These are phyloP conservation scores for Typhlichthys eigenmanni DNA, from an alignment of 2,797 vertebrate genomes.

Conservation along the genomic window DNA sequence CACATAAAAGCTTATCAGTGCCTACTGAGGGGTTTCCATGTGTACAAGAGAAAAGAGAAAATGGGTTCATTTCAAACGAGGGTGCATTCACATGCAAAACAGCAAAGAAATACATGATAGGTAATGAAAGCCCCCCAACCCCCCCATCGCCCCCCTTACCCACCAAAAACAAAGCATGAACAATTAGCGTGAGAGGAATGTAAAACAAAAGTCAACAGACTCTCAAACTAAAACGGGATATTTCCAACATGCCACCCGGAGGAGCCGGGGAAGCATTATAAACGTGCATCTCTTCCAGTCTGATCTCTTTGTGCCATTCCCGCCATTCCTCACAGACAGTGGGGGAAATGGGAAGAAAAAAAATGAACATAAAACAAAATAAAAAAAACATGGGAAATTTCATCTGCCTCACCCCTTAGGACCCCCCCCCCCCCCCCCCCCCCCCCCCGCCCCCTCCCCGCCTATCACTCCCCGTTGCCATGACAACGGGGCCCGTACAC, in stretches of 20 bases:
- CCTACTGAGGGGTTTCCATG: neutral
- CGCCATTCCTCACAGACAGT: no score
- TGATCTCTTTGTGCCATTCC: neutral
- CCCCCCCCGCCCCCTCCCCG: conserved; percentile 14
- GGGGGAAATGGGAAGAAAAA: no score
- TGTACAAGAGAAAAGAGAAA: conserved; percentile 34
- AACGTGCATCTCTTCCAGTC: conserved; percentile 9
- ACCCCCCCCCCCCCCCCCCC: neutral
- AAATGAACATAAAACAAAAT: no score
- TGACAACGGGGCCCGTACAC: conserved; percentile 60
- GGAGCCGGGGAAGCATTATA: conserved; percentile 1
- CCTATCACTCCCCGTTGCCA: conserved; percentile 60
- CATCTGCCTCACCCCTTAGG: conserved; percentile 7
- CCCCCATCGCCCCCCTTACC: neutral
- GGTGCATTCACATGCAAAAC: conserved; percentile 44
- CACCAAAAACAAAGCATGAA: conserved; percentile 4
- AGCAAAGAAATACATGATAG: conserved; percentile 20
- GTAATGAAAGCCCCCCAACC: conserved; percentile 18
- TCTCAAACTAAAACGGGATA: conserved; percentile 23
- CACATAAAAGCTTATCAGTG: neutral
- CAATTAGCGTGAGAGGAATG: conserved; percentile 6
- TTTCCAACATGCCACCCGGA: conserved; percentile 26
- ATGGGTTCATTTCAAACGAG: conserved; percentile 37
- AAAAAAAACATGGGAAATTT: neutral
- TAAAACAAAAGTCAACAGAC: conserved; percentile 40